These are phyloP conservation scores for Cancer borealis DNA, from an alignment of 2,888 invertebrate species.

Conservation along the genomic window DNA sequence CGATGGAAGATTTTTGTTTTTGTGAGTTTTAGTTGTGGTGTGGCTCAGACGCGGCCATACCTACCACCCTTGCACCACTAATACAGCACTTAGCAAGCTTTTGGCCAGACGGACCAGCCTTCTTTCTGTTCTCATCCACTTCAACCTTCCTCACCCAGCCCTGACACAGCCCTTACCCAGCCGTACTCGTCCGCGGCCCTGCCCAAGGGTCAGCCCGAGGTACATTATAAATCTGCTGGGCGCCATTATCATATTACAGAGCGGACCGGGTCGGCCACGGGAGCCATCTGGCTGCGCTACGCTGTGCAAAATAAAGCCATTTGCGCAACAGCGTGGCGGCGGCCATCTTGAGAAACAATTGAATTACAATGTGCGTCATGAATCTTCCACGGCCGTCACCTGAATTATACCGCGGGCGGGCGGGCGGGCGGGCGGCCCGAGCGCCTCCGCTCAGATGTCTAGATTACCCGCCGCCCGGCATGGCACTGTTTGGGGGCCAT, in stretches of 20 bases:
- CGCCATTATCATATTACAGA: conserved; percentile 43
- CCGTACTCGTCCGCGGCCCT: neutral
- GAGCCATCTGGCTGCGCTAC: conserved; percentile 38
- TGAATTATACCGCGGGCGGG: conserved; percentile 67
- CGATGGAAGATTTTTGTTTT: neutral
- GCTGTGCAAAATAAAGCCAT: conserved; percentile 59
- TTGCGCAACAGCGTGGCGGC: conserved; percentile 70
- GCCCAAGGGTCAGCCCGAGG: conserved; percentile 33
- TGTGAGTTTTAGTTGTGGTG: neutral
- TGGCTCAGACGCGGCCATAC: neutral
- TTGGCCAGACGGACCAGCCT: neutral
- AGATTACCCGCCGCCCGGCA: conserved; percentile 53
- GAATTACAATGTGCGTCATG: conserved; percentile 73
- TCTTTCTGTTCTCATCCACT: neutral
- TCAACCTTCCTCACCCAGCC: neutral
- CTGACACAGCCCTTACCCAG: neutral
- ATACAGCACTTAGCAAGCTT: neutral
- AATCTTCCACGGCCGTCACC: conserved; percentile 71
- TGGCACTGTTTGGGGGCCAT: conserved; percentile 39
- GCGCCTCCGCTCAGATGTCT: conserved; percentile 51
- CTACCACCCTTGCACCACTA: neutral
- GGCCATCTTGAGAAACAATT: conserved; percentile 74
- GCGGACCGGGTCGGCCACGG: conserved; percentile 41
- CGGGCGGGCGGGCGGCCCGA: conserved; percentile 15
- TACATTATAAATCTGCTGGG: conserved; percentile 25